These are phyloP conservation scores for Clytia hemisphaerica DNA, from an alignment of 30 jellyfish, hydroid and myxozoan genomes.

Conservation along the genomic window DNA sequence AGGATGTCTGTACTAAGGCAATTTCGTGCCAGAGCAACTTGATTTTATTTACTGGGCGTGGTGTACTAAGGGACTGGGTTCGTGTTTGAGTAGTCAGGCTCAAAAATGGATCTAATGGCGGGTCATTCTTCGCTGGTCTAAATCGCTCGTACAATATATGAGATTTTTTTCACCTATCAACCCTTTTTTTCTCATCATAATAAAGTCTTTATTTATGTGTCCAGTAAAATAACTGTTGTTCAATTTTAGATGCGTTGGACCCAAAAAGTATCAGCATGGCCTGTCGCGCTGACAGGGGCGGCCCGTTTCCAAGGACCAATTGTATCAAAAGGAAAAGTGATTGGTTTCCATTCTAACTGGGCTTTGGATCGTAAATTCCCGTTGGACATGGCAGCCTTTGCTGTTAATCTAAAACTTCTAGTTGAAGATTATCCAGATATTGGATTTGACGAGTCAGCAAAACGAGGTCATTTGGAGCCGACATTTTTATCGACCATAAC, in stretches of 20 bases:
- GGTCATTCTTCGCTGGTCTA: too few species aligned
- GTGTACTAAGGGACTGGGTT: too few species aligned
- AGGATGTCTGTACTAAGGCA: too few species aligned
- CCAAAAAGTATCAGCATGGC: constrained; percentile 91
- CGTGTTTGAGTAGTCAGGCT: too few species aligned
- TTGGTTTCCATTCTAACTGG: constrained; percentile 92
- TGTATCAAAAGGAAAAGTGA: constrained; percentile 77
- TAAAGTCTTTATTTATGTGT: too few species aligned
- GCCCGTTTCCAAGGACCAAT: constrained; percentile 97
- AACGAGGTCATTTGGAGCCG: constrained; percentile 87
- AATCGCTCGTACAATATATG: too few species aligned
- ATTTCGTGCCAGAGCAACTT: too few species aligned
- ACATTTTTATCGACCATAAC: constrained; percentile 75
- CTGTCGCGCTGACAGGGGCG: constrained; percentile 96
- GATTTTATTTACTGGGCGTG: too few species aligned
- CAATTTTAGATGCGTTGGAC: constrained; percentile 89
- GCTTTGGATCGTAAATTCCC: constrained; percentile 94
- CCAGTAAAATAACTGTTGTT: background rate
- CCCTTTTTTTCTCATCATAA: too few species aligned
- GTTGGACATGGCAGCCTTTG: constrained; percentile 96
- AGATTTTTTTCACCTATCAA: too few species aligned
- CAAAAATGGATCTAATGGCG: too few species aligned
- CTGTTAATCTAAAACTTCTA: constrained; percentile 54
- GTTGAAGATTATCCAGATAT: constrained; percentile 56
- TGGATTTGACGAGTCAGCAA: constrained; percentile 46